A percentile compares a stretch with the other conserved stretches of the same genome.
phyloP scores from a whole-genome alignment of 2,888 invertebrate species.

The Scrobipalpa costella region DNA sequence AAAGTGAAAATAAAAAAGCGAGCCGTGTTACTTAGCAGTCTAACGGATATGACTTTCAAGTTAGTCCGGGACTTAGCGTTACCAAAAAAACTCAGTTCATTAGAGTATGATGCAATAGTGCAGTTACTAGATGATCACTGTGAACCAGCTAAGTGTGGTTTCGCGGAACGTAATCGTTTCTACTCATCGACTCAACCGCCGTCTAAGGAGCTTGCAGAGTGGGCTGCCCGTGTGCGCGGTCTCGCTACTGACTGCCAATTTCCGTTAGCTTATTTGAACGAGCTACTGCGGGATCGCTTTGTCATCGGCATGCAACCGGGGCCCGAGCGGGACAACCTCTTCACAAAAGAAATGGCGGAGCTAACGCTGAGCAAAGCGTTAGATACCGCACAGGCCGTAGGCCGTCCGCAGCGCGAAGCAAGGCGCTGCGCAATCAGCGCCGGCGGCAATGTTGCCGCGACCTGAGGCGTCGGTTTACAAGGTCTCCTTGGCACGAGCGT shows the following conservation, averaged over 20 bases:
- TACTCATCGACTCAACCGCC: slow-evolving; percentile 15
- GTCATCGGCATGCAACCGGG: slow-evolving; percentile 5
- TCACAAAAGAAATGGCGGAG: slow-evolving; percentile 4
- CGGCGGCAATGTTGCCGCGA: slow-evolving; percentile 18
- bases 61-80: slow-evolving; percentile 16
- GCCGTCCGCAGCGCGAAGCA: slow-evolving; percentile 23
- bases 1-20: slow-evolving; percentile 3
- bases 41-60: slow-evolving; percentile 14
- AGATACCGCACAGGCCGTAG: slow-evolving; percentile 31
- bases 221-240: slow-evolving; percentile 20
- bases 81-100: slow-evolving; percentile 12
- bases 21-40: slow-evolving; percentile 18
- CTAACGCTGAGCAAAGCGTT: slow-evolving; percentile 6
- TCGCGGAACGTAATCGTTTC: slow-evolving; percentile 20
- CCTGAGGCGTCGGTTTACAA: slow-evolving; percentile 16
- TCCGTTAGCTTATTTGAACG: not conserved
- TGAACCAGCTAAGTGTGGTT: slow-evolving; percentile 13
- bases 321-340: slow-evolving; percentile 21
- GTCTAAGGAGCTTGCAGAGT: not conserved
- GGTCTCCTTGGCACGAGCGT: slow-evolving; percentile 5
- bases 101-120: slow-evolving; percentile 10
- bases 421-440: slow-evolving; percentile 1
- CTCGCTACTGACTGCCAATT: slow-evolving; percentile 1
- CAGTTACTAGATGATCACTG: slow-evolving; percentile 8
- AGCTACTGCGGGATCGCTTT: slow-evolving; percentile 9